These are phyloP conservation scores for Lutjanus campechanus DNA, from an alignment of 2,797 vertebrate species.

Conservation along the genomic window DNA sequence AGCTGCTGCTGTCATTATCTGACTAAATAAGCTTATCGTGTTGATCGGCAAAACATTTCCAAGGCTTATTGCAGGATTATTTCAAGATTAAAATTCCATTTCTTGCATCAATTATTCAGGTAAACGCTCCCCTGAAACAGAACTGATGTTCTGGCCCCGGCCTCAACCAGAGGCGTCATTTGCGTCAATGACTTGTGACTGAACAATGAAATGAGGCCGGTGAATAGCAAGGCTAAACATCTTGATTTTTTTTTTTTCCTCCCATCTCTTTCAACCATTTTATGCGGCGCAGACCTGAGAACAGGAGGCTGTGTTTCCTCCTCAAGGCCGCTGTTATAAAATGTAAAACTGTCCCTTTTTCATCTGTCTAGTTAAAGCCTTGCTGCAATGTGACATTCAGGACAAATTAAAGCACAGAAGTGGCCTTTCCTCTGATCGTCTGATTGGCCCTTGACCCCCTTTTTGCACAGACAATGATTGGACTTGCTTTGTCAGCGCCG, in stretches of 20 bases:
- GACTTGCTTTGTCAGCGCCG: slow-evolving; percentile 31
- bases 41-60: slow-evolving; percentile 33
- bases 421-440: slow-evolving; percentile 17
- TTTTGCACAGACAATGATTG: slow-evolving; percentile 47
- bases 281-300: background rate
- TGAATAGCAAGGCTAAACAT: slow-evolving; percentile 56
- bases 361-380: background rate
- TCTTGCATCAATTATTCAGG: slow-evolving; percentile 42
- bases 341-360: slow-evolving; percentile 36
- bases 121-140: slow-evolving; percentile 24
- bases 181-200: slow-evolving; percentile 39
- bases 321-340: slow-evolving; percentile 43
- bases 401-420: slow-evolving; percentile 39
- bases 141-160: slow-evolving; percentile 2
- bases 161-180: slow-evolving; percentile 23
- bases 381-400: slow-evolving; percentile 32
- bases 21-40: slow-evolving; percentile 31
- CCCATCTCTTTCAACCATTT: slow-evolving; percentile 8
- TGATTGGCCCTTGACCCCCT: slow-evolving; percentile 59
- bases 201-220: slow-evolving; percentile 35
- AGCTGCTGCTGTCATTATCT: slow-evolving; percentile 24
- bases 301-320: slow-evolving; percentile 29
- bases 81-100: slow-evolving; percentile 48
- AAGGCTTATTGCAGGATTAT: slow-evolving; percentile 29
- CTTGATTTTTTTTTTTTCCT: slow-evolving; percentile 3